phyloP scores from a whole-genome alignment of 2,113 vertebrate species.

The Fulica atra region DNA sequence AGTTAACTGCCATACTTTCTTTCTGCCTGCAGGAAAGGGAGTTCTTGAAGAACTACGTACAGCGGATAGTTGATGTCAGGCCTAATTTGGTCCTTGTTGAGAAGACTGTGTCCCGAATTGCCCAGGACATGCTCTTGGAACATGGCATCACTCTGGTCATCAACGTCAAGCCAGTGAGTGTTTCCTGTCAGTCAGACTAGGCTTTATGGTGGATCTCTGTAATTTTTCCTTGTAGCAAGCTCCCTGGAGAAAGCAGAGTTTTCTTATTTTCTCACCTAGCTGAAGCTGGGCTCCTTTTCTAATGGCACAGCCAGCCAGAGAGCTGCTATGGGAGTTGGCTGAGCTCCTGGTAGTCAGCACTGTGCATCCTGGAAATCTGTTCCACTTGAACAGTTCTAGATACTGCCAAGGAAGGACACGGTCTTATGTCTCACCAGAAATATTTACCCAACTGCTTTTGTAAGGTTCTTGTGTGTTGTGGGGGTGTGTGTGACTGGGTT shows the following conservation, averaged over 20 bases:
- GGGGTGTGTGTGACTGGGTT: neutral
- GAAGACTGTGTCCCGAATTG: conserved; percentile 97
- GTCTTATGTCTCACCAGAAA: neutral
- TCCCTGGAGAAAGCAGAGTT: neutral
- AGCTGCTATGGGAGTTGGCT: neutral
- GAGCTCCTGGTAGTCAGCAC: neutral
- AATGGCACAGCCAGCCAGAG: neutral
- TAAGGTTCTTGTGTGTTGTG: neutral
- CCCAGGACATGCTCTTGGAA: conserved; percentile 96
- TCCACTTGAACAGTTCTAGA: neutral
- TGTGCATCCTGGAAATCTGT: neutral
- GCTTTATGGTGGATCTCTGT: neutral
- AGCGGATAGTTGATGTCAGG: conserved; percentile 93
- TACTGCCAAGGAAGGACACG: neutral
- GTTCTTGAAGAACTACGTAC: conserved; percentile 97
- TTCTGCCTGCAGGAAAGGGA: conserved; percentile 86
- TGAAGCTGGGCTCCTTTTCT: neutral
- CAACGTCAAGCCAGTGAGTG: conserved; percentile 94
- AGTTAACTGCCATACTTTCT: neutral
- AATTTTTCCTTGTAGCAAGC: neutral
- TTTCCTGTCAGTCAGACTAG: neutral
- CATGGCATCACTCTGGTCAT: conserved; percentile 96
- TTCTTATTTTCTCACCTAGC: neutral
- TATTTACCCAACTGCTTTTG: neutral
- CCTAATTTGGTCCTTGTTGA: conserved; percentile 96